phyloP scores from a whole-genome alignment of 2,888 invertebrate genomes.

The Lysandra coridon region DNA sequence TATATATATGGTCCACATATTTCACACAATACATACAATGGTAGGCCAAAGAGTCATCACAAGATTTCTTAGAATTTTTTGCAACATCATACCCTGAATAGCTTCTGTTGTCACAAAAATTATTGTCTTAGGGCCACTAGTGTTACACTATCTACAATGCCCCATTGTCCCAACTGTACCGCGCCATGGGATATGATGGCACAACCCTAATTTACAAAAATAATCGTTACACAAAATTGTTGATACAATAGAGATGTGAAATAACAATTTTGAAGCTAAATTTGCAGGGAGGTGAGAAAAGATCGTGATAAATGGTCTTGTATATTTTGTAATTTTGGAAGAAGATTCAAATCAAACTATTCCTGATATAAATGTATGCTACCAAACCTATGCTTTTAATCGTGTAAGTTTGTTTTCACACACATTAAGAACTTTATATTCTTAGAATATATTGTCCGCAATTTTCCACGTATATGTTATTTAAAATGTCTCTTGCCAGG shows the following conservation, averaged over 20 bases:
- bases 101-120: conserved; percentile 71
- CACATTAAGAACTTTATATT: too few species aligned
- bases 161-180: conserved; percentile 6
- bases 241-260: neutral
- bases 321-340: too few species aligned
- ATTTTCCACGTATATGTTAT: too few species aligned
- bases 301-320: neutral
- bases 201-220: conserved; percentile 31
- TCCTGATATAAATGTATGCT: too few species aligned
- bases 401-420: too few species aligned
- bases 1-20: neutral
- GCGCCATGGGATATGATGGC: conserved; percentile 13
- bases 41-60: neutral
- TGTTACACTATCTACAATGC: conserved; percentile 63
- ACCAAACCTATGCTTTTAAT: too few species aligned
- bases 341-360: too few species aligned
- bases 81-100: conserved; percentile 41
- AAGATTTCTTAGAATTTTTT: conserved; percentile 36
- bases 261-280: neutral
- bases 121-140: conserved; percentile 69
- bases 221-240: conserved; percentile 17
- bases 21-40: conserved; percentile 2
- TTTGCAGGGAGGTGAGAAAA: neutral
- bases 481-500: too few species aligned
- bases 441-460: too few species aligned